Base-by-base conservation (phyloP, 2,888 invertebrate genomes). In the Alviniconcha strummeri region DNA sequence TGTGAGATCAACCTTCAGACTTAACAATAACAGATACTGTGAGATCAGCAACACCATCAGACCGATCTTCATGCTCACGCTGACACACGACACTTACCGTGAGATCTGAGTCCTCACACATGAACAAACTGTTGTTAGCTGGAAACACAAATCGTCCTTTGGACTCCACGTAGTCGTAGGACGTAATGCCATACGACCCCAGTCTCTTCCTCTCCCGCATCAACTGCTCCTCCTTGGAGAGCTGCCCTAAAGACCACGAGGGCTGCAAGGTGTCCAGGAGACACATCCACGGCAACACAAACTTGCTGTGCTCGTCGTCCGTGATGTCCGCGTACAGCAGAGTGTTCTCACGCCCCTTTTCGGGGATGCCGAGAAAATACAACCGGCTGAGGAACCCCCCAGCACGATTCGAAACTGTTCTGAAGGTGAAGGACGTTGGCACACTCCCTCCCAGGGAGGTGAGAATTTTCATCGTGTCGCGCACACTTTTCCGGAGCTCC, bases 111-210 rank as follows among this genome's bases (percentile, higher is more conserved):
- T 97, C 97, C 83, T 96, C 94, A 92, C 98, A 98, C 83, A 97
- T 96, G 94, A 97, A 98, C 86, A 99, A 95, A 85, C 97, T 96
- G 83, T 97, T 97, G 0, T 97, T 96, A 85, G 98, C 97, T 17
- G 98, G 97, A 94, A 98, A 98, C 84, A 98, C 96, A 89, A 99
- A 96, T 91, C 97, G 96, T 56, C 98, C 98, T 55, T 96, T 96
- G 9, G 95, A 95, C 64, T 96, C 95, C 90, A 98, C 97, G 81
- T 98, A 95, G 93, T 98, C 98, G 91, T 98, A 99, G 0, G 97
- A 97, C 0, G 98, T 98, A 84, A 99, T 98, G 54, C 99, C 93
- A 96, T 97, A 97, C 0, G 97, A 97, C 0, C 98, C 96, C 74
- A 98, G 95, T 83, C 99, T 95, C 94, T 98, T 98, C 56, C 99